Conservation (phyloP, 2,113 vertebrate species). For the Rhea americana region DNA sequence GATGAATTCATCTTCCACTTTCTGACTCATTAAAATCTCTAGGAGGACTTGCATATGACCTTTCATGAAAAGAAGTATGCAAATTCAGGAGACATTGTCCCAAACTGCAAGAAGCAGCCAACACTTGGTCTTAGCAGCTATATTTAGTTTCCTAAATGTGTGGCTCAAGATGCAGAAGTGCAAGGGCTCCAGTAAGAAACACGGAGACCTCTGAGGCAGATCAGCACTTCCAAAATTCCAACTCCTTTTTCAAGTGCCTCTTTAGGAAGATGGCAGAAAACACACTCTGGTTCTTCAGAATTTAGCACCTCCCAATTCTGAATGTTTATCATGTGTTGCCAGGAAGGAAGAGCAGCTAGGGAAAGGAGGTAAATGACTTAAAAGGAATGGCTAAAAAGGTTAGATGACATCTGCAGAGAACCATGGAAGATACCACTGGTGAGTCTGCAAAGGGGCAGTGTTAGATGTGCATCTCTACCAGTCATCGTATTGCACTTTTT, state of each 20-base stretch:
- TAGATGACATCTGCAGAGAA: background rate
- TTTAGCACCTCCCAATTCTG: background rate
- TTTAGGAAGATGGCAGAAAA: background rate
- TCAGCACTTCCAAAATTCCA: background rate
- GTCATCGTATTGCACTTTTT: background rate
- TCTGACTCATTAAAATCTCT: slow-evolving; percentile 52
- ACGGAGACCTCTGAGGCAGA: background rate
- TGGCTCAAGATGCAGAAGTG: background rate
- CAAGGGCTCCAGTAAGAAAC: background rate
- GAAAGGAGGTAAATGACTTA: background rate
- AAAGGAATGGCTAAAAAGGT: background rate
- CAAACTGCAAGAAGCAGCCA: background rate
- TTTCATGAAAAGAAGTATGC: background rate
- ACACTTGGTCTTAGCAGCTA: background rate
- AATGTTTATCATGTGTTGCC: background rate
- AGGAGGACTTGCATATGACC: background rate
- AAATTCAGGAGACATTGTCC: background rate
- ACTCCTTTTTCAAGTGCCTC: background rate
- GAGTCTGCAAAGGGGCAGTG: background rate
- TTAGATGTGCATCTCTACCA: background rate
- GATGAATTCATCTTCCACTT: slow-evolving; percentile 50
- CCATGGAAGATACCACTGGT: background rate
- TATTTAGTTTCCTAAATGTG: background rate
- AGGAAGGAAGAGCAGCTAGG: background rate
- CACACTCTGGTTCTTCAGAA: background rate